Percentiles rank a stretch among this genome's conserved stretches.
These are phyloP conservation scores for Epinephelus moara DNA, from an alignment of 2,113 vertebrate species.

Conservation along the genomic window DNA sequence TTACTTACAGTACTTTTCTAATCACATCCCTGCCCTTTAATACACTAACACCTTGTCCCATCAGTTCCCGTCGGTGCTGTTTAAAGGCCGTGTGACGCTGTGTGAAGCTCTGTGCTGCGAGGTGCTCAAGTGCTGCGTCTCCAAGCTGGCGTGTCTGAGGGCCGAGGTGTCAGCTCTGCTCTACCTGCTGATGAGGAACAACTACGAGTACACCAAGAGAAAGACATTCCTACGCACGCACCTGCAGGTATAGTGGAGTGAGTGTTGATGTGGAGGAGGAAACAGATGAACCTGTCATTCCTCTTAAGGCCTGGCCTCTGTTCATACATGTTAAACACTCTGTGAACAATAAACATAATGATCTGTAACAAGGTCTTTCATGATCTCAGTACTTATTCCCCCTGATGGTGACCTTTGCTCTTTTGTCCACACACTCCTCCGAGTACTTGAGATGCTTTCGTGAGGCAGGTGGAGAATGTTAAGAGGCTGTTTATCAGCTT, in stretches of 20 bases:
- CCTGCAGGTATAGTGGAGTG: slow-evolving; percentile 88
- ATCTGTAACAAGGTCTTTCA: background rate
- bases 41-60: background rate
- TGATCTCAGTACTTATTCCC: background rate
- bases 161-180: slow-evolving; percentile 94
- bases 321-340: background rate
- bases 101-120: slow-evolving; percentile 96
- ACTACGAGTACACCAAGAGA: slow-evolving; percentile 97
- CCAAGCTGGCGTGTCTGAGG: slow-evolving; percentile 91
- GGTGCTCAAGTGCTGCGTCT: slow-evolving; percentile 96
- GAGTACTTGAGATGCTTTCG: background rate
- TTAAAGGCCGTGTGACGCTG: slow-evolving; percentile 95
- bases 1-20: background rate
- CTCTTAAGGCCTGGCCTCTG: background rate
- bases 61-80: slow-evolving; percentile 94
- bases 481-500: slow-evolving; percentile 17
- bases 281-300: background rate
- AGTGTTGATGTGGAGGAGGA: no score
- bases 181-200: slow-evolving; percentile 97
- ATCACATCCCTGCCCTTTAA: slow-evolving; percentile 22
- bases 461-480: background rate
- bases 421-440: background rate
- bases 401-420: background rate
- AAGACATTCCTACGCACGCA: slow-evolving; percentile 95
- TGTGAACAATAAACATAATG: background rate